Base-by-base conservation (phyloP, 2,113 vertebrate genomes). In the Nipponia nippon region DNA sequence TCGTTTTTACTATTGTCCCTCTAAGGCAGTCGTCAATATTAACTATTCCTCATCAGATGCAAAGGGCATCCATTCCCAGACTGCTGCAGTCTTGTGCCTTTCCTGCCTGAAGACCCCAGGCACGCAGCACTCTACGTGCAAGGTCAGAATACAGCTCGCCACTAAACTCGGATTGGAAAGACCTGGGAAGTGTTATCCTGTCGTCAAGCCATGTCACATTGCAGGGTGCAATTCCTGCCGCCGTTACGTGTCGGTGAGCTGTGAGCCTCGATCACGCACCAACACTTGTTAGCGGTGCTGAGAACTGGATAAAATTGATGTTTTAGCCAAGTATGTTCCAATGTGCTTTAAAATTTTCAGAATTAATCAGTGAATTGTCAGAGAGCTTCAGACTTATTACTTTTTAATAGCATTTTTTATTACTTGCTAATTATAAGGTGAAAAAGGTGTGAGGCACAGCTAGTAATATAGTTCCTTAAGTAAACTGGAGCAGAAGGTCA, bases 291-390 rank as follows among this genome's bases (percentile, higher is more conserved):
- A 78, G 72, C 4, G 0, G 40, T 30, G 6, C n/a, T 62, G 61
- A 42, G 50, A 87, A 86, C 53, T 56, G 83, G 75, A 23, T 61
- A 46, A 96, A 86, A 93, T 85, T 32, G 71, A 49, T 92, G 97
- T 97, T 98, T 98, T 97, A 98, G 97, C 97, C 97, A 95, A 98
- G 97, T 95, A 93, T 90, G 98, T 98, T 98, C 98, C 97, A 91
- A 94, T 65, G 70, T 95, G 97, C 97, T 98, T 98, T 97, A 96
- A 98, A 98, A 97, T 98, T 98, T 98, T 96, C 97, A 96, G 94
- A 98, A 98, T 98, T 98, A 98, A 98, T 98, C 98, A 97, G 96
- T 93, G 97, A 97, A 97, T 98, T 98, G 98, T 98, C 97, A 89
- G 96, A 97, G 97, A 97, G 95, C 88, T 83, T 94, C 90, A 95